Percentiles rank a stretch among this genome's conserved stretches.
phyloP scores from a whole-genome alignment of 2,113 vertebrate species.

The Myanophis thanlyinensis region DNA sequence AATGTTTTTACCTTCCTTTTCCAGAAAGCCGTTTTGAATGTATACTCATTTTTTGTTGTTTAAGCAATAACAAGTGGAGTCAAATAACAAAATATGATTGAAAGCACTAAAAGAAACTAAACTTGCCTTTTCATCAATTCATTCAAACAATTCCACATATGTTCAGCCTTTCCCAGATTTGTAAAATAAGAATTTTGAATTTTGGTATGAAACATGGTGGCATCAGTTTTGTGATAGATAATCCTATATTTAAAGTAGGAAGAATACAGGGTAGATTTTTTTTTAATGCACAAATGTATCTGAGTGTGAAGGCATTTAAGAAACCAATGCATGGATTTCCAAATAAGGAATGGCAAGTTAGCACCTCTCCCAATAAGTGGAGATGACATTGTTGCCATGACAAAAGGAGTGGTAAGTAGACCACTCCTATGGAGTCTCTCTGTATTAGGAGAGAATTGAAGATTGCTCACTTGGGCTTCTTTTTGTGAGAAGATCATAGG shows the following conservation, averaged over 20 bases:
- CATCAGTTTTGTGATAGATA: slow-evolving; percentile 51
- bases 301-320: slow-evolving; percentile 16
- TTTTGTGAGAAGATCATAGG: not conserved
- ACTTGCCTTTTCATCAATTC: slow-evolving; percentile 27
- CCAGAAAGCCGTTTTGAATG: slow-evolving; percentile 29
- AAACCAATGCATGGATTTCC: slow-evolving; percentile 33
- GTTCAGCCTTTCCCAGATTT: not conserved
- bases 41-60: slow-evolving; percentile 5
- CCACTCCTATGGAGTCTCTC: not conserved
- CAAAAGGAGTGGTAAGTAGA: not conserved
- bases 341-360: not conserved
- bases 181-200: slow-evolving; percentile 44
- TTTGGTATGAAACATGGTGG: slow-evolving; percentile 43
- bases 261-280: accelerated
- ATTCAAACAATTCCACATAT: not conserved
- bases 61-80: not conserved
- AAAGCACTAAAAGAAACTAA: slow-evolving; percentile 13
- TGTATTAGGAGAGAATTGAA: not conserved
- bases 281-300: slow-evolving; percentile 14
- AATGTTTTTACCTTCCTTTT: slow-evolving; percentile 21
- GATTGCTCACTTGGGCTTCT: not conserved
- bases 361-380: not conserved
- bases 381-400: not conserved
- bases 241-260: slow-evolving; percentile 31
- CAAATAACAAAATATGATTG: not conserved